Conservation (phyloP, 2,888 invertebrate genomes). For the Diabrotica balteata region DNA sequence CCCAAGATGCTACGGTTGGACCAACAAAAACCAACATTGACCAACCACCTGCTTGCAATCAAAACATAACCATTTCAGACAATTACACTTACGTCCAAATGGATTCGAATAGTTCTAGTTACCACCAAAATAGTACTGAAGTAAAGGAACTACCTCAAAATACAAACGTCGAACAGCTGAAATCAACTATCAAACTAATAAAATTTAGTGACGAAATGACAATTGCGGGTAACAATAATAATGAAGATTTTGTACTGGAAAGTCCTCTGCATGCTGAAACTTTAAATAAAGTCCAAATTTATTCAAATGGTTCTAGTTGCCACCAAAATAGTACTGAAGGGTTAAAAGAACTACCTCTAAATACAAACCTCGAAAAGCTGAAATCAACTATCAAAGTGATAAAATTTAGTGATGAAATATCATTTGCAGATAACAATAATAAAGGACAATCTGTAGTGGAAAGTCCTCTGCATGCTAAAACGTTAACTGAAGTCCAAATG, state of each 20-base stretch:
- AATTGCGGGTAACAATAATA: no score
- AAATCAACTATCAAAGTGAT: slow-evolving; percentile 50
- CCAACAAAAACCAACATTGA: slow-evolving; percentile 5
- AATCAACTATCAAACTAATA: no score
- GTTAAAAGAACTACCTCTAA: slow-evolving; percentile 26
- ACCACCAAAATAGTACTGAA: not conserved
- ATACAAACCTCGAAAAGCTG: slow-evolving; percentile 43
- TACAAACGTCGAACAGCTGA: no score
- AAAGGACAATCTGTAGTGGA: slow-evolving; percentile 57
- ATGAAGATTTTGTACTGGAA: no score
- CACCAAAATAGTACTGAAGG: slow-evolving; percentile 19
- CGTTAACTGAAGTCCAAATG: no score
- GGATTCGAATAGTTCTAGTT: no score
- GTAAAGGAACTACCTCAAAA: no score
- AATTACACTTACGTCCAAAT: slow-evolving; percentile 4
- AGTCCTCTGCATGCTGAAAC: no score
- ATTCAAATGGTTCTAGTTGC: no score
- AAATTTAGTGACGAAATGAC: no score
- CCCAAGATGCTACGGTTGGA: slow-evolving; percentile 3
- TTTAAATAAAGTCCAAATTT: no score
- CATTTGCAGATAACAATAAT: slow-evolving; percentile 25
- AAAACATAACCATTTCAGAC: slow-evolving; percentile 16
- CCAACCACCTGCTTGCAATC: slow-evolving; percentile 1
- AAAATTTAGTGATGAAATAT: slow-evolving; percentile 12
- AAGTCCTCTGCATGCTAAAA: no score